Base-by-base conservation (phyloP, 2,888 invertebrate species). In the Pammene aurita region DNA sequence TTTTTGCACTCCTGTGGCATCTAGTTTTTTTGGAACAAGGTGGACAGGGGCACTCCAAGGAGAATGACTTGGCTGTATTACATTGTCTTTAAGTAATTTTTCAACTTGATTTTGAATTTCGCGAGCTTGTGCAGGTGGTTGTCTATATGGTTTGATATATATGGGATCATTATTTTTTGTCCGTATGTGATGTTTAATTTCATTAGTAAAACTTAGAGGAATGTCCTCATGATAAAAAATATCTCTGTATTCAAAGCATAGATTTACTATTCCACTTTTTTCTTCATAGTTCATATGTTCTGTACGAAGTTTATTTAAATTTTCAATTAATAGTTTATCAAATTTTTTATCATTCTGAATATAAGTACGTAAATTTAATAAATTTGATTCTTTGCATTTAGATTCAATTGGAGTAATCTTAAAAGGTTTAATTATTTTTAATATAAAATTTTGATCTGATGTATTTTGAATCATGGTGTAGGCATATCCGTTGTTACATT, bases 101-200 rank as follows among this genome's bases (percentile, higher is more conserved):
- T 56, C 38, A 9, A 56, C 38, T 38, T 56, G 55, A 10, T 42
- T 72, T 65, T 70, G 72, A 52, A 55, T 70, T 50, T 66, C 66
- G 42, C 46, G 55, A 55, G 60, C 55, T 46, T 71, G 68, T 55
- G 48, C 55, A 66, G 67, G 67, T 5, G 68, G 58, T 63, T 65
- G 61, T 52, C 66, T 57, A 70, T 55, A 63, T n/a, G 26, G 26
- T 26, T 65, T 46, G 18, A 65, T 62, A 54, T 70, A 66, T 56
- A 66, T 70, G 7, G 66, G 66, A 41, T 46, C 26, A 26, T 56
- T 46, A 55, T 57, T 50, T 7, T 66, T 66, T 9, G 66, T 58
- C 7, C 57, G 26, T 26, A 66, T 66, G 13, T 58, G 34, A 34
- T 66, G 66, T 38, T 66, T 58, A 13, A 66, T 26, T 7, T 66